phyloP scores from a whole-genome alignment of 1,140 invertebrate species.

The Scylla paramamosain region DNA sequence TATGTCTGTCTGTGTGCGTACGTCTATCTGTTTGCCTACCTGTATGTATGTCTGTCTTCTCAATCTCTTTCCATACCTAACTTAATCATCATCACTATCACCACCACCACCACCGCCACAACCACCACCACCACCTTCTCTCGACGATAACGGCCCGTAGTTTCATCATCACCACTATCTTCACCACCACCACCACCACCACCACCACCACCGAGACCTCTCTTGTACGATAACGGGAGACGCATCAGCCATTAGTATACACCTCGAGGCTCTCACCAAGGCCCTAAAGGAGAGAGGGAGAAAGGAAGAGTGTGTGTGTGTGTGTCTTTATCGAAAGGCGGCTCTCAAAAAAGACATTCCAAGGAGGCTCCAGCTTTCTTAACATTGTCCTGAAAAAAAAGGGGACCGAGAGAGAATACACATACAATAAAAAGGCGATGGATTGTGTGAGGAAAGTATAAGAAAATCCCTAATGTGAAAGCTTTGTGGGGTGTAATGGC shows the following conservation, averaged over 20 bases:
- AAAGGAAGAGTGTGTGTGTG: neutral
- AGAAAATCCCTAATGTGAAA: constrained; percentile 10
- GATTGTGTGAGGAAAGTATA: neutral
- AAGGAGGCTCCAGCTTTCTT: constrained; percentile 39
- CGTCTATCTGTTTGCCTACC: neutral
- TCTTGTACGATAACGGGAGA: neutral
- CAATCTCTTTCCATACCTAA: no score
- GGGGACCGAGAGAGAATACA: neutral
- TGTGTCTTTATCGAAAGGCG: neutral
- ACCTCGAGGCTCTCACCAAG: neutral
- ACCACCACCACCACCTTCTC: neutral
- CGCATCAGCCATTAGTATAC: neutral
- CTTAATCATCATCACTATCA: no score
- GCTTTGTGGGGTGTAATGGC: constrained; percentile 1
- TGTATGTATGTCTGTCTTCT: no score
- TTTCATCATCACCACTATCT: neutral
- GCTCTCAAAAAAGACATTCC: constrained; percentile 54
- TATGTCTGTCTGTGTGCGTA: neutral
- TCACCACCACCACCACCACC: neutral
- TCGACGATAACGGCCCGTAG: neutral
- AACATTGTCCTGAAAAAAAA: neutral
- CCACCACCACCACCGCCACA: neutral
- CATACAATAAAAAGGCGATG: neutral
- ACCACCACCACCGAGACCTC: neutral
- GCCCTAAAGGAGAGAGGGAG: neutral